Conservation (phyloP, 2,797 vertebrate genomes). For the Trachurus trachurus region DNA sequence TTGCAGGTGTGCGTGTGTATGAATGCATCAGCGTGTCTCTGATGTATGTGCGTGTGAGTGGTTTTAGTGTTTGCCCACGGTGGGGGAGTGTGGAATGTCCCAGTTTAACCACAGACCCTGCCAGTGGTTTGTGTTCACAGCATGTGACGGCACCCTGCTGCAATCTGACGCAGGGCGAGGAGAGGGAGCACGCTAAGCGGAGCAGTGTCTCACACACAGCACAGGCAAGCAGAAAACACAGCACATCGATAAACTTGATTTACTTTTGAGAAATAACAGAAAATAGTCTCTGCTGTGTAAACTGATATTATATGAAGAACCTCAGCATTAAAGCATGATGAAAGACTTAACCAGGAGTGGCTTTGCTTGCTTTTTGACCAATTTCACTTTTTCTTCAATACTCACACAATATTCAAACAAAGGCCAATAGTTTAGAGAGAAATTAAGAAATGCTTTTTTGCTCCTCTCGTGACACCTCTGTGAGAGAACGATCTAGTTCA, state of each 20-base stretch:
- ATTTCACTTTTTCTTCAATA: constrained; percentile 14
- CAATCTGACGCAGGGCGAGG: constrained; percentile 18
- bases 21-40: constrained; percentile 32
- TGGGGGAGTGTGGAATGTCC: constrained; percentile 66
- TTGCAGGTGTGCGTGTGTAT: constrained; percentile 31
- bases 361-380: not conserved
- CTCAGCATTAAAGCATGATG: not conserved
- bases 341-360: not conserved
- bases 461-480: too few species aligned
- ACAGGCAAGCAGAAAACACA: not conserved
- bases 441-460: too few species aligned
- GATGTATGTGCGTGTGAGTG: constrained; percentile 26
- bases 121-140: constrained; percentile 67
- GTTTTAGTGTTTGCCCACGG: constrained; percentile 25
- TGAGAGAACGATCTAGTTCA: too few species aligned
- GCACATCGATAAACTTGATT: constrained; percentile 29
- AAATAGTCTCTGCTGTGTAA: constrained; percentile 4
- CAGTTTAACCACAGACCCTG: constrained; percentile 72
- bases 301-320: constrained; percentile 23
- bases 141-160: constrained; percentile 61
- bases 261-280: constrained; percentile 2
- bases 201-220: not conserved
- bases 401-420: not conserved
- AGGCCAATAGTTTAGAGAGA: too few species aligned
- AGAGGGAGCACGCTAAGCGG: constrained; percentile 21